Base-by-base conservation (phyloP, 2,888 invertebrate genomes). In the Pheosia gnoma region DNA sequence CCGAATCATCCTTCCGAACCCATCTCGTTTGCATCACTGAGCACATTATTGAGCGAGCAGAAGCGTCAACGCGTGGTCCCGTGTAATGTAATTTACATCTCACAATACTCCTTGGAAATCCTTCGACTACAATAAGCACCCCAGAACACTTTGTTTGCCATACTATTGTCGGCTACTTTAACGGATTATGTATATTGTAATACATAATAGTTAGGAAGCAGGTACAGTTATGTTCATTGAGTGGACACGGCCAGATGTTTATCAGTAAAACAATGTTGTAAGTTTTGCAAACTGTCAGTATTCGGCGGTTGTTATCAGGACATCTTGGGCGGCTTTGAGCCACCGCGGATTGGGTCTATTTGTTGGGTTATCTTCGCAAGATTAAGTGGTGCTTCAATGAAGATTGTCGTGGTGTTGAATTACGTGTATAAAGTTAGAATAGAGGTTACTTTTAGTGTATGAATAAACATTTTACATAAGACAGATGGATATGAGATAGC, bases 161-260 rank as follows among this genome's bases (percentile, higher is more conserved):
- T 75, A 82, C 84, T 84, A 87, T 89, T 89, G 89, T 89, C 93
- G 93, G 93, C 90, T 91, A 92, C 93, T 91, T 92, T 92, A 87
- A 83, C 88, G 85, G 93, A 92, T 92, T 91, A 92, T 75, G 73
- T 78, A 82, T 78, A 84, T 90, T 90, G 89, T 90, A 73, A 67
- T 75, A 69, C 72, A 76, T 78, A 87, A 89, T 83, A 84, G 83
- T 80, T 80, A 79, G 79, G 78, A 74, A 70, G 80, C 85, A 89
- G 88, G 86, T 90, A 93, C 92, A 88, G 91, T 93, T 91, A 91
- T 82, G 80, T 78, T 86, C 89, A 91, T 91, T 91, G 88, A 91
- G 86, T 77, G 81, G 73, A 5, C 77, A 73, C 70, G 60, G 77
- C 80, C 85, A 88, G 91, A 92, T 92, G 89, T 79, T 78, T 91